Evolutionary conservation across 2,888 invertebrate species (phyloP), one percentile per base, ranked within the genome.

Genomic region (Macropis europaea): DNA sequence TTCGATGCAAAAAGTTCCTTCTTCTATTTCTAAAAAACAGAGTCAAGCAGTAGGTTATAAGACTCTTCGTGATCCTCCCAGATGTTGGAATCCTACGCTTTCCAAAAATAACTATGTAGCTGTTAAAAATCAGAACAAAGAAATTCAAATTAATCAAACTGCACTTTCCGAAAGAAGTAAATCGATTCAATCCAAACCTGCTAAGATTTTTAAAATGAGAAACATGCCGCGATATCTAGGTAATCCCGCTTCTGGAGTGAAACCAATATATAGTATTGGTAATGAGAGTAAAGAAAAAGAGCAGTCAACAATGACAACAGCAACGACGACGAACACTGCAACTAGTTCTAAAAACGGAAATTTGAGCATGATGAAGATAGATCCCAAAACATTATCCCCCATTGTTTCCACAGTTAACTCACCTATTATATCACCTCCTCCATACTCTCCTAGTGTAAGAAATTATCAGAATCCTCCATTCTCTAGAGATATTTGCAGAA

Each of bases 31-130:
- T 0, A 86, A 82, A 26, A 87, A 84, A 24, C 87, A 88, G 22
- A 81, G 82, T 2, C 86, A 90, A 19, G 88, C 91, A 1, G 87
- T 91, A 5, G 92, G 92, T 0, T 93, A 93, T 79, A 93, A 93
- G 80, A 93, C 93, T 0, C 86, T 93, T 7, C 90, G 92, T 17
- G 91, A 92, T 78, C 92, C 93, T 0, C 92, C 93, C 0, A 93
- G 92, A 82, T 91, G 91, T 13, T 93, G 93, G 93, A 93, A 93
- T 84, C 93, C 93, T 2, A 92, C 92, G 42, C 89, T 93, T 34
- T 91, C 92, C 1, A 90, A 92, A 69, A 91, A 91, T 53, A 90
- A 91, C 78, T 86, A 87, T 30, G 82, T 89, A 0, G 89, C 89
- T 0, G 82, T 84, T 11, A 89, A 89, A 34, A 90, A 89, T 80